These are phyloP conservation scores for Nannoperca obscura DNA, from an alignment of 2,797 vertebrate genomes.

Conservation along the genomic window DNA sequence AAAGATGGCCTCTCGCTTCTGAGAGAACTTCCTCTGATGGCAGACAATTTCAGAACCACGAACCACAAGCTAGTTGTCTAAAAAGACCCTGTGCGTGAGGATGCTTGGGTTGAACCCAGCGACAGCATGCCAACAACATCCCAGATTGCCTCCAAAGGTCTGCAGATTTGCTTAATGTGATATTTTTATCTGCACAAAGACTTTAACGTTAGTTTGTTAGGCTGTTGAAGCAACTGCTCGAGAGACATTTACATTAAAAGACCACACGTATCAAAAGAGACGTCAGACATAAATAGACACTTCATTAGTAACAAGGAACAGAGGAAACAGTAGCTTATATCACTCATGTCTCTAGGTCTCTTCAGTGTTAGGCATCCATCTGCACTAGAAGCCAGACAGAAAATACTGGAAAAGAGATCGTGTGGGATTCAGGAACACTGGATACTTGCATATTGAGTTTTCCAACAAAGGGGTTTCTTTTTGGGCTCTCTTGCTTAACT, in stretches of 20 bases:
- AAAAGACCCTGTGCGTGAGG: neutral
- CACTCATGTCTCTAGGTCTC: conserved; percentile 35
- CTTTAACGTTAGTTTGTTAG: conserved; percentile 54
- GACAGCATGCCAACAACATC: conserved; percentile 8
- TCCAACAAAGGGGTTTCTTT: conserved; percentile 90
- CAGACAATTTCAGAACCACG: conserved; percentile 8
- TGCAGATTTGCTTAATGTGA: conserved; percentile 13
- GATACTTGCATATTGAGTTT: conserved; percentile 96
- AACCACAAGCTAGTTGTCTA: neutral
- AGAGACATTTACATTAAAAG: neutral
- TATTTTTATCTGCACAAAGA: neutral
- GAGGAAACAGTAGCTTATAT: conserved; percentile 25
- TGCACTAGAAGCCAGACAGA: conserved; percentile 78
- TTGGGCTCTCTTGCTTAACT: conserved; percentile 95
- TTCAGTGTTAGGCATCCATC: conserved; percentile 65
- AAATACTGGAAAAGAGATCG: conserved; percentile 44
- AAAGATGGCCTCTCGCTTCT: neutral
- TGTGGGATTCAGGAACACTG: conserved; percentile 74
- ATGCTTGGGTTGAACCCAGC: neutral
- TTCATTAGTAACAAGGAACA: conserved; percentile 53
- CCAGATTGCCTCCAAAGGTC: conserved; percentile 32
- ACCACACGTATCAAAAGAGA: neutral
- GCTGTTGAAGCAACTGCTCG: conserved; percentile 11
- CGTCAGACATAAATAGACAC: conserved; percentile 38
- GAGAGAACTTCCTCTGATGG: neutral